Percentiles rank a stretch among this genome's conserved stretches.
Conservation (phyloP, 2,797 vertebrate genomes). For the Siniperca undulata region DNA sequence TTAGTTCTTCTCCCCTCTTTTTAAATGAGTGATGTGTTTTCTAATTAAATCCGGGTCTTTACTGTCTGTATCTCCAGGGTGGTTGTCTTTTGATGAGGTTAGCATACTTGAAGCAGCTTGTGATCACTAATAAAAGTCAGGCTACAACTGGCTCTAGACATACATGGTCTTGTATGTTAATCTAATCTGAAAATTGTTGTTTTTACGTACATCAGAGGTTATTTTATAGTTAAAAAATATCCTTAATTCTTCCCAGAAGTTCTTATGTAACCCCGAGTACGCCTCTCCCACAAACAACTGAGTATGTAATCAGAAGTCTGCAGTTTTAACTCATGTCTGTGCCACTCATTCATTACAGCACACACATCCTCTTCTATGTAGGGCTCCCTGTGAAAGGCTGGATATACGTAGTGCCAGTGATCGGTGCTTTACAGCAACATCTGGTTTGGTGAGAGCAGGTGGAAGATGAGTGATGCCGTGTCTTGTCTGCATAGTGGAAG, state of each 20-base stretch:
- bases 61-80: neutral
- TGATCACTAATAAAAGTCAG: conserved; percentile 19
- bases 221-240: neutral
- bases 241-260: too few relatives aligned
- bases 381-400: neutral
- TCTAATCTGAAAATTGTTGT: conserved; percentile 10
- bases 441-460: conserved; percentile 55
- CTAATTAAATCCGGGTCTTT: conserved; percentile 22
- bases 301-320: neutral
- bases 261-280: conserved; percentile 4
- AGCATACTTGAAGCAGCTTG: neutral
- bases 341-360: neutral
- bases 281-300: neutral
- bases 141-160: neutral
- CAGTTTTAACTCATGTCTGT: neutral
- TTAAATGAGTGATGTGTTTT: conserved; percentile 17
- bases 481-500: conserved; percentile 26
- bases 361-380: neutral
- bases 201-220: neutral
- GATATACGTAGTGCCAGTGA: neutral
- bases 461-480: conserved; percentile 44
- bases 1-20: neutral
- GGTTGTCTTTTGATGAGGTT: conserved; percentile 21
- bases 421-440: conserved; percentile 34
- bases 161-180: neutral